Conservation (phyloP, 2,888 invertebrate genomes). For the Ormyrus labotus region DNA sequence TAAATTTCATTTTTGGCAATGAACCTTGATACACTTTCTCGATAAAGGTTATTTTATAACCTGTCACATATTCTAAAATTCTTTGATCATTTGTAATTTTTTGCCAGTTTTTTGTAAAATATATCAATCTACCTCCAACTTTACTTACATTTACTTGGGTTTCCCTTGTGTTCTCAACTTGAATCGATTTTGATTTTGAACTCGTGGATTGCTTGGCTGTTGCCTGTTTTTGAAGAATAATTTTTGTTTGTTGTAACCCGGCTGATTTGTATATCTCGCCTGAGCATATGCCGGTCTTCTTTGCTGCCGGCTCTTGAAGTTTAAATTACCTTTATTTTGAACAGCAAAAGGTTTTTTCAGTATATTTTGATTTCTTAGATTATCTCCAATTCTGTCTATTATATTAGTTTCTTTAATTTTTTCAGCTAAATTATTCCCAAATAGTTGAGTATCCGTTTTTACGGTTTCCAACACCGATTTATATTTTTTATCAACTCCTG, state of each 20-base stretch:
- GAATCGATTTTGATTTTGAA: not conserved
- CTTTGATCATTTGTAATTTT: slow-evolving; percentile 20
- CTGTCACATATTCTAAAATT: slow-evolving; percentile 14
- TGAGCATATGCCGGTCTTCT: slow-evolving; percentile 4
- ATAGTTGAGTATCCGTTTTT: slow-evolving; percentile 7
- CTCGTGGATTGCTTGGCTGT: not conserved
- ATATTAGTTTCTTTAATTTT: not conserved
- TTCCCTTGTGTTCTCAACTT: not conserved
- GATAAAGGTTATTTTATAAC: slow-evolving; percentile 19
- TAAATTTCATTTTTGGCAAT: slow-evolving; percentile 10
- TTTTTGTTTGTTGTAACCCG: slow-evolving; percentile 1
- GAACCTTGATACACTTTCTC: not conserved
- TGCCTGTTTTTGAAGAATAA: slow-evolving; percentile 9
- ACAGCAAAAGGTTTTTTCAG: not conserved
- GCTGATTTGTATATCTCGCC: not conserved
- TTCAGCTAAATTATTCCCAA: not conserved
- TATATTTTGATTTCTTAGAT: not conserved
- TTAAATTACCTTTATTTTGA: not conserved
- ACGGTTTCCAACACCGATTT: not conserved
- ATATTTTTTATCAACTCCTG: not conserved
- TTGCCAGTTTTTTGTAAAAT: slow-evolving; percentile 26
- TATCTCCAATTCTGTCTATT: slow-evolving; percentile 4
- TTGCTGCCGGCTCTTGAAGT: slow-evolving; percentile 2
- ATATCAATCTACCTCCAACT: slow-evolving; percentile 33
- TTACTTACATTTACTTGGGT: slow-evolving; percentile 34